Evolutionary conservation across 1,140 invertebrate genomes (phyloP).

Genomic region (Drosophila burlai): DNA sequence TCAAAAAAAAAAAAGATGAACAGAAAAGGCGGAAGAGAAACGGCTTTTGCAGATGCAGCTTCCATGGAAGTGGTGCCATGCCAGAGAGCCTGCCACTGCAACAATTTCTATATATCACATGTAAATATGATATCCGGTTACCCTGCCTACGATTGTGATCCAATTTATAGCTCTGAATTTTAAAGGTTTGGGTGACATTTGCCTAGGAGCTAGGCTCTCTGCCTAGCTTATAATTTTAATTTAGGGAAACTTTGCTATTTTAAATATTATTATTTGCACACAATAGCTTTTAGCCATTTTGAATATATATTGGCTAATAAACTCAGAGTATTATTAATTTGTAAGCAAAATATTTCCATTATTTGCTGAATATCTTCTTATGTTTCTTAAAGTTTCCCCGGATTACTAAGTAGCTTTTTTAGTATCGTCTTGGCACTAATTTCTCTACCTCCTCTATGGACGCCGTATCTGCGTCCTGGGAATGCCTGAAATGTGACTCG

Average conservation of each 20-base stretch:
- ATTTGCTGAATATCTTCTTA: too few relatives aligned
- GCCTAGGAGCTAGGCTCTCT: not conserved
- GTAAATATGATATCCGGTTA: constrained; percentile 62
- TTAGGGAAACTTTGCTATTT: not conserved
- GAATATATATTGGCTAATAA: not conserved
- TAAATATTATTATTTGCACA: not conserved
- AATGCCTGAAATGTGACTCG: constrained; percentile 55
- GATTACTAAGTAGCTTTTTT: too few relatives aligned
- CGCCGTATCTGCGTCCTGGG: constrained; percentile 15
- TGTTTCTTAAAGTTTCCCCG: too few relatives aligned
- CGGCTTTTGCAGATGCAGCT: constrained; percentile 48
- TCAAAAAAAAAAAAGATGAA: constrained; percentile 4
- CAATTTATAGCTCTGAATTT: constrained; percentile 9
- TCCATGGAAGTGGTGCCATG: constrained; percentile 36
- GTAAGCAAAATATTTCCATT: not conserved
- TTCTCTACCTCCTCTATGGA: not conserved
- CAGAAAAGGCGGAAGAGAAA: constrained; percentile 30
- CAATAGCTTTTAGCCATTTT: not conserved
- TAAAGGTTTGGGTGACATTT: not conserved
- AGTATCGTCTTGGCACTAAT: not conserved
- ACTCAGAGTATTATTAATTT: not conserved
- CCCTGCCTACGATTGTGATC: not conserved
- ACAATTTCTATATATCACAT: constrained; percentile 74
- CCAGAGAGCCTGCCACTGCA: constrained; percentile 41
- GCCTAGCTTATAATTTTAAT: not conserved